Evolutionary conservation across 2,113 vertebrate genomes (phyloP).

Genomic region (Aldabrachelys gigantea): DNA sequence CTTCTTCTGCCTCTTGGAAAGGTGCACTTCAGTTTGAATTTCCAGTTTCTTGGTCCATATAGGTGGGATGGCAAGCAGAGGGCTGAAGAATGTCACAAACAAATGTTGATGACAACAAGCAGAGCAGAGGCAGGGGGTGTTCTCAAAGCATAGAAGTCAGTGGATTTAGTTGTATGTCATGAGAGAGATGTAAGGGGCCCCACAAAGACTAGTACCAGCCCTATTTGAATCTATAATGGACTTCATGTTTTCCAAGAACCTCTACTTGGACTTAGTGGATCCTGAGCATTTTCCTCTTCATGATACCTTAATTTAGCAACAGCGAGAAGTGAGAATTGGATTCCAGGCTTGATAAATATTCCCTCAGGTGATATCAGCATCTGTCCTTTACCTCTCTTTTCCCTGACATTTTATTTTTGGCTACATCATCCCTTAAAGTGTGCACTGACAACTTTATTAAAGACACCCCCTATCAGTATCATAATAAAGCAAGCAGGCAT

Average conservation of each 20-base stretch:
- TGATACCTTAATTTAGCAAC: not conserved
- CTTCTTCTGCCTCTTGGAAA: not conserved
- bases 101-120: not conserved
- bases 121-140: not conserved
- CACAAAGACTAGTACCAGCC: not conserved
- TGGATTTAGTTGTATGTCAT: accelerated
- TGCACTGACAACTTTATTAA: constrained; percentile 62
- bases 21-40: not conserved
- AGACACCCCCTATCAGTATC: constrained; percentile 61
- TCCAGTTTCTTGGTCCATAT: not conserved
- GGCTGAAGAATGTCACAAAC: not conserved
- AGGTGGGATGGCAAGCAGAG: not conserved
- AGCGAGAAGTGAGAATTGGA: not conserved
- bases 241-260: not conserved
- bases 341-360: not conserved
- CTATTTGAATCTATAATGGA: not conserved
- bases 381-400: not conserved
- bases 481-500: constrained; percentile 61
- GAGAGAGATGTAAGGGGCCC: not conserved
- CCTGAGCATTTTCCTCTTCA: not conserved
- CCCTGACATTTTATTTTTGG: constrained; percentile 43
- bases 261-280: not conserved
- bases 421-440: constrained; percentile 63
- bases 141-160: not conserved
- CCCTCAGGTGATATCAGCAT: not conserved